These are phyloP conservation scores for Diadumene lineata DNA, from an alignment of 92 coral and sea anemone species.

Conservation along the genomic window DNA sequence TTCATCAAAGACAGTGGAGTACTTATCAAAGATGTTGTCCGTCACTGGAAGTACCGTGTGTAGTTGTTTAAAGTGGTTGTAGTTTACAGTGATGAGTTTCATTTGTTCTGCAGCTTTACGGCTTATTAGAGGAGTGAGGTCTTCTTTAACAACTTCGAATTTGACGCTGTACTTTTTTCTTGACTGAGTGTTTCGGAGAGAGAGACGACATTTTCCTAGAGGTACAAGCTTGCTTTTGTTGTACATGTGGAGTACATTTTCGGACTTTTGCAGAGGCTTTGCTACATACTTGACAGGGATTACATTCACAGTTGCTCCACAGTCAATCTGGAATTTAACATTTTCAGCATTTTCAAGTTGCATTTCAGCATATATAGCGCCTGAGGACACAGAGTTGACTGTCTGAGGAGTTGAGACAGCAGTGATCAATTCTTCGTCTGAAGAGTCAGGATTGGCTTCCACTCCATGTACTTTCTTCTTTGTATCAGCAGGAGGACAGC, in stretches of 20 bases:
- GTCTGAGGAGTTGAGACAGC: background rate
- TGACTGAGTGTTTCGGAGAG: background rate
- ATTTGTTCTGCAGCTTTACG: background rate
- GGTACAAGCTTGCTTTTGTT: background rate
- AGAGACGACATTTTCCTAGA: background rate
- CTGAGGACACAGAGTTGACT: background rate
- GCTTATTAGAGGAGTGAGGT: background rate
- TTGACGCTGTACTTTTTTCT: background rate
- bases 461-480: constrained; percentile 3
- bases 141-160: background rate
- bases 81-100: background rate
- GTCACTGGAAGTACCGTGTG: no score
- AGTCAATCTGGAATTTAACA: constrained; percentile 42
- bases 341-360: no score
- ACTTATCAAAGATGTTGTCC: background rate
- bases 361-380: constrained; percentile 7
- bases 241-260: background rate
- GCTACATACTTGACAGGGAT: constrained; percentile 11
- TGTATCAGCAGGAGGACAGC: constrained; percentile 35
- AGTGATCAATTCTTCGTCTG: background rate
- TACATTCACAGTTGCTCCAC: constrained; percentile 51
- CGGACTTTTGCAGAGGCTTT: background rate
- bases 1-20: background rate
- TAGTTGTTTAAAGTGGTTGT: background rate
- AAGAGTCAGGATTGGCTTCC: background rate